Evolutionary conservation across 1,140 invertebrate species (phyloP).

Genomic region (Harlomillsia oculata): DNA sequence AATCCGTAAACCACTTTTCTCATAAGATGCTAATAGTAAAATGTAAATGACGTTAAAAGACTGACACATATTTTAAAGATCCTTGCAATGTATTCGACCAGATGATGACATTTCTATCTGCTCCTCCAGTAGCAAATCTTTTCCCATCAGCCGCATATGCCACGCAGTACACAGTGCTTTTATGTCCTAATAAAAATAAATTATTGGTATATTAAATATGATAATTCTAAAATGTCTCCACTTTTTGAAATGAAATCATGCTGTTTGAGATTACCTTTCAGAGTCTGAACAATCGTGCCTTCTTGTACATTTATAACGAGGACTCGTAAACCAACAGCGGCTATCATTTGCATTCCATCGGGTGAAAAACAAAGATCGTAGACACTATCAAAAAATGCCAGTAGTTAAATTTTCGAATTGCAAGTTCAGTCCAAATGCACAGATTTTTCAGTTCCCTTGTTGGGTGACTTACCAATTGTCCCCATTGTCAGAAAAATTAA

Average conservation of each 20-base stretch:
- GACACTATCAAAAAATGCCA: slow-evolving; percentile 62
- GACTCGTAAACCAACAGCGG: slow-evolving; percentile 83
- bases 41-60: too few species aligned
- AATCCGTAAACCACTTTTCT: too few species aligned
- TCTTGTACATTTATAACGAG: slow-evolving; percentile 88
- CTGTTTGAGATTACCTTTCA: slow-evolving; percentile 57
- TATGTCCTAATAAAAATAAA: slow-evolving; percentile 54
- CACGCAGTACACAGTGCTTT: slow-evolving; percentile 87
- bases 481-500: slow-evolving; percentile 31
- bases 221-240: neutral
- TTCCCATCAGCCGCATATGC: slow-evolving; percentile 89
- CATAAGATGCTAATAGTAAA: too few species aligned
- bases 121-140: slow-evolving; percentile 91
- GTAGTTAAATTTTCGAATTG: too few species aligned
- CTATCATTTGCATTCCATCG: slow-evolving; percentile 84
- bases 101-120: slow-evolving; percentile 96
- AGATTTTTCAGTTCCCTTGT: too few species aligned
- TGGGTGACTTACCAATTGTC: slow-evolving; percentile 29
- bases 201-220: too few species aligned
- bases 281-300: slow-evolving; percentile 77
- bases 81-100: slow-evolving; percentile 96
- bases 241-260: neutral
- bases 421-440: too few species aligned
- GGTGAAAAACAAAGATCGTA: slow-evolving; percentile 92
- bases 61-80: slow-evolving; percentile 91